Evolutionary conservation across 2,113 vertebrate species (phyloP).

Genomic region (Psophia crepitans): DNA sequence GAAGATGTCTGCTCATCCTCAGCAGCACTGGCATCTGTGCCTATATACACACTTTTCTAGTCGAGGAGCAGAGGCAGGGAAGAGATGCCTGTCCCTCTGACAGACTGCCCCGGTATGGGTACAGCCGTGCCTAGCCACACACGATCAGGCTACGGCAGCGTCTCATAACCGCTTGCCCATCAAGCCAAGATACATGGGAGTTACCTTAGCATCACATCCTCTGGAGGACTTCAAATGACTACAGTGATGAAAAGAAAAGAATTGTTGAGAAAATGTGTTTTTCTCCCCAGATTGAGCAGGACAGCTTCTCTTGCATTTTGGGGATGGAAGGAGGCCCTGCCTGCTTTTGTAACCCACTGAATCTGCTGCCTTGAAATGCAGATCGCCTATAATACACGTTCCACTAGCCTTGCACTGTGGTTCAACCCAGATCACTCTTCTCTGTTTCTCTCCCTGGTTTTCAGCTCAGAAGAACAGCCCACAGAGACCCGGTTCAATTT

Average conservation of each 20-base stretch:
- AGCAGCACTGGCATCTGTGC: background rate
- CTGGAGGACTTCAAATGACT: background rate
- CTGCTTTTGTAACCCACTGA: background rate
- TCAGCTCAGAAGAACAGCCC: background rate
- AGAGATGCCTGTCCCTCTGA: background rate
- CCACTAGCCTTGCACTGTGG: background rate
- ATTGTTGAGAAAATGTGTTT: background rate
- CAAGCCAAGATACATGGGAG: background rate
- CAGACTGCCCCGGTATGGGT: background rate
- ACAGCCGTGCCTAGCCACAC: background rate
- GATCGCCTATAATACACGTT: background rate
- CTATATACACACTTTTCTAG: background rate
- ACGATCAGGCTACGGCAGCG: accelerated
- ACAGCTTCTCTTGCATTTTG: accelerated
- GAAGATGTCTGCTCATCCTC: background rate
- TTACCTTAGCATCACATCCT: background rate
- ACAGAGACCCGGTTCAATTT: background rate
- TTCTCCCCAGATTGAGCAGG: background rate
- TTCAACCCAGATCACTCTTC: background rate
- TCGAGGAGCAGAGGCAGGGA: accelerated
- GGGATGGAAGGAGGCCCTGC: background rate
- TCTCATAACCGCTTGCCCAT: background rate
- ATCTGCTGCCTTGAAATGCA: background rate
- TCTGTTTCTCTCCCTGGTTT: background rate
- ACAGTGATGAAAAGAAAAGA: background rate